Evolutionary conservation across 1,140 invertebrate genomes (phyloP), one percentile per base, ranked within the genome.

Genomic region (Chionoecetes opilio): DNA sequence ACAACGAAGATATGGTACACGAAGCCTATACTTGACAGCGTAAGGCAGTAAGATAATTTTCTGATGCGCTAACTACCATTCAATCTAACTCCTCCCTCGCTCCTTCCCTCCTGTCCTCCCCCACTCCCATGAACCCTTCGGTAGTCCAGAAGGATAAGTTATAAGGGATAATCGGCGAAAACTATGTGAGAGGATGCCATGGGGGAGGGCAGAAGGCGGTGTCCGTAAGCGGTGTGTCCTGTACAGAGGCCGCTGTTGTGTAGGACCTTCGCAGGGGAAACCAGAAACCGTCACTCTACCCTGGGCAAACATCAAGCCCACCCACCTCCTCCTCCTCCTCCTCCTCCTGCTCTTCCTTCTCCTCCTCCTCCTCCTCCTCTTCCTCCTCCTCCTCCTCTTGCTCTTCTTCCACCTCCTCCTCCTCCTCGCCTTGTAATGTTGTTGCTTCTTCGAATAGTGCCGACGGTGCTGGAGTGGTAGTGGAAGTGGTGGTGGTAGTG

Each of bases 231-330:
- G 84, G 93, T 34, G 82, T 38, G 88, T 95, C 82, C 91, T 84
- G 75, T 95, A 95, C 94, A 95, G 94, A 86, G 94, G 31, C 35
- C 37, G 94, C 91, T 92, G 94, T 95, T 95, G 94, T 95, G 89
- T 92, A 90, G 90, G 90, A 86, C 94, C 94, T 86, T 95, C 82
- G 82, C 89, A 84, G 34, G 32, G 32, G 94, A 91, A 95, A 95
- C 90, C 82, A 92, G 94, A 95, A 90, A 86, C 29, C 89, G 89
- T 87, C 84, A 86, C 89, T 37, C 94, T 92, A 91, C 53, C 37
- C 89, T 91, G 38, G 26, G 89, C 82, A 91, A 86, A 91, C 89
- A 91, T 75, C 63, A 89, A 89, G 89, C 94, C 94, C 94, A 92
- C 93, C 93, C 88, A 91, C 88, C 86, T 37, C 17, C 84, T 63